Evolutionary conservation across 2,888 invertebrate genomes (phyloP), one percentile per base, ranked within the genome.

Genomic region (Agapetus fuscipes): DNA sequence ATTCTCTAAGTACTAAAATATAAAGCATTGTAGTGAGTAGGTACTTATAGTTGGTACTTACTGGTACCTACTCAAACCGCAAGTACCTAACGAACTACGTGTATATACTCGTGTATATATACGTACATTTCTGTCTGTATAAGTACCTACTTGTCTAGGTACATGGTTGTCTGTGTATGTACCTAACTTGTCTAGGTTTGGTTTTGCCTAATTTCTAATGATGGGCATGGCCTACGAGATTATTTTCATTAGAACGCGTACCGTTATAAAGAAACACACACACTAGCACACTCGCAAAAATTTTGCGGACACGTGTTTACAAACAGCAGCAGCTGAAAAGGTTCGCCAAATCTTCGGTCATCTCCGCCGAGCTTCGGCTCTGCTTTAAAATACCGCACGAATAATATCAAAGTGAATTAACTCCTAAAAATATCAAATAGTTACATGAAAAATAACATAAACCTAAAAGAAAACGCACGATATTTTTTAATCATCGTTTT

Each of bases 281-380:
- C 12, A 25, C 31, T 34, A 26, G 35, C 27, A 27, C 31, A 32
- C n/a, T 20, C 38, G 26, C 30, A n/a, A 24, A 13, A 31, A 20
- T 20, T n/a, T 15, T 30, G 33, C 38, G 29, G 41, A 45, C 45
- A 45, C 45, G 45, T 45, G 45, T 45, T 45, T 45, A 45, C 45
- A 45, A 45, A 45, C 45, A 45, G 41, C 45, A 45, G 45, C 45
- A 31, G 37, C 31, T 38, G 41, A 31, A 41, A 35, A 36, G 35
- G 34, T 24, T 30, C 34, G 39, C 39, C 30, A 11, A 17, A 39
- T n/a, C 39, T 17, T 39, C 39, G 39, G 34, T 29, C 12, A 20
- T 17, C n/a, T 20, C 17, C 39, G 39, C 7, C 24, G 13, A 34
- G 17, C 25, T 26, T 41, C 36, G 36, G 32, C 17, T 14, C 13